These are phyloP conservation scores for Drosophila quinaria DNA, from an alignment of 2,888 invertebrate species.

Conservation along the genomic window DNA sequence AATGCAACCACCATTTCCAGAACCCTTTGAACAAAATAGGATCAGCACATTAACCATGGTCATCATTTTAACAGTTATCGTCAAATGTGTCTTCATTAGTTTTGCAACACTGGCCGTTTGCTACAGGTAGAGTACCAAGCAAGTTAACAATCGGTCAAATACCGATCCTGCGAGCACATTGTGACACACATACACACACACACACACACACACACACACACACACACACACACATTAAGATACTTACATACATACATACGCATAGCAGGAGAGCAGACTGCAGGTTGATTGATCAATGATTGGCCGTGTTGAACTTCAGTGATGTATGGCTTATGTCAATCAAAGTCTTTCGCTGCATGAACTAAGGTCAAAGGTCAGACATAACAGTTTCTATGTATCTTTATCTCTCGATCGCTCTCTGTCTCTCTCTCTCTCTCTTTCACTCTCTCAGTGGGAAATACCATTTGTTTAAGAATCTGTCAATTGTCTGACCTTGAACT, in stretches of 20 bases:
- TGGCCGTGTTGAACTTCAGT: not conserved
- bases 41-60: slow-evolving; percentile 96
- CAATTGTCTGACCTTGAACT: slow-evolving; percentile 38
- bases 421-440: not conserved
- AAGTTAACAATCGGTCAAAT: slow-evolving; percentile 65
- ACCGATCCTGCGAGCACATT: slow-evolving; percentile 41
- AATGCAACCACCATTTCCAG: slow-evolving; percentile 87
- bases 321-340: slow-evolving; percentile 13
- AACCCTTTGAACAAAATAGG: slow-evolving; percentile 91
- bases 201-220: slow-evolving; percentile 14
- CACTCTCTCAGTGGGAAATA: not conserved
- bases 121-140: slow-evolving; percentile 92
- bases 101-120: slow-evolving; percentile 97
- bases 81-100: slow-evolving; percentile 97
- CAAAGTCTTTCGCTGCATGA: slow-evolving; percentile 40
- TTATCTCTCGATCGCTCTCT: slow-evolving; percentile 18
- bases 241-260: slow-evolving; percentile 17
- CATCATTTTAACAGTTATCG: slow-evolving; percentile 96
- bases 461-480: not conserved
- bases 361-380: slow-evolving; percentile 42
- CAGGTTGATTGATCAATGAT: slow-evolving; percentile 7
- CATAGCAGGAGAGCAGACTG: slow-evolving; percentile 17
- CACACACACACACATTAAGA: slow-evolving; percentile 10
- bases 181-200: slow-evolving; percentile 19
- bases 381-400: slow-evolving; percentile 21